Evolutionary conservation across 2,797 vertebrate species (phyloP), one percentile per base, ranked within the genome.

Genomic region (Chiroxiphia lanceolata): DNA sequence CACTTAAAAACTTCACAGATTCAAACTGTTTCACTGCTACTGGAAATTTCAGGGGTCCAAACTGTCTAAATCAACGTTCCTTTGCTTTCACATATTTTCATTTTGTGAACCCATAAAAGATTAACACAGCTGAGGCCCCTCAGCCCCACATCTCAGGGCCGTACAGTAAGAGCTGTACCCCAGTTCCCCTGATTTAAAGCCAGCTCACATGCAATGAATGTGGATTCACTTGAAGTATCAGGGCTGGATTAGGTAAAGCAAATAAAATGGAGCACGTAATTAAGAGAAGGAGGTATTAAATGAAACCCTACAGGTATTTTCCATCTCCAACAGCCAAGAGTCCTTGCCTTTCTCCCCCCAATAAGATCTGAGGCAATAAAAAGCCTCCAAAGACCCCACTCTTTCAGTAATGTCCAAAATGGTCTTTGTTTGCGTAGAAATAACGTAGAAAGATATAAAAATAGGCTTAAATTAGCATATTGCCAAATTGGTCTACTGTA

Each of bases 401-500:
- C 60, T 91, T 86, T 65, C 14, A 9, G 36, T 77, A 83, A 85
- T 89, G 90, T 95, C 96, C 92, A 94, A 95, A 91, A 93, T 80
- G 93, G 90, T 92, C 91, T 87, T 96, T 94, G 92, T 96, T 96
- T 95, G 93, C 64, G 38, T 91, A 95, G 87, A 91, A 93, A 93
- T 64, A 86, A 91, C 34, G 34, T 83, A 83, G 60, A 81, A 95
- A 90, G 77, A 87, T 85, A 87, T 74, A 96, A 95, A 95, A 93
- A 96, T 90, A 96, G 93, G 82, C 79, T 92, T 96, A 89, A 96
- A 97, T 97, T 97, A 96, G 94, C 96, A 97, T 97, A 94, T 94
- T 96, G 88, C 96, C 95, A 97, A 97, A 97, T 96, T 95, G 94
- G 93, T 96, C 92, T 97, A 85, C 95, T 96, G 91, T 96, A 96